Evolutionary conservation across 2,113 vertebrate species (phyloP).

Genomic region (Sisor rabdophorus): DNA sequence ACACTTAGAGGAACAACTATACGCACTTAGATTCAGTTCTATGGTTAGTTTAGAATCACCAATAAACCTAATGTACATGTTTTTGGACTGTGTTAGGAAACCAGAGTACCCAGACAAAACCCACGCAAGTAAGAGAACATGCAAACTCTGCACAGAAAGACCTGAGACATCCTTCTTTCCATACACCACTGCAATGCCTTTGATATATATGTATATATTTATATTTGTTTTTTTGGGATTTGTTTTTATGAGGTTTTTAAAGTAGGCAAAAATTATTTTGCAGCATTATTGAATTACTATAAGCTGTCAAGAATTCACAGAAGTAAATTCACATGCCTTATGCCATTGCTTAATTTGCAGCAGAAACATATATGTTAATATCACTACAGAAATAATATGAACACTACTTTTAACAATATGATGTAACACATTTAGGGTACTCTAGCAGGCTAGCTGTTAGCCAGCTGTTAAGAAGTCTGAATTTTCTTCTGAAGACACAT

Average conservation of each 20-base stretch:
- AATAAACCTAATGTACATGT: too few relatives aligned
- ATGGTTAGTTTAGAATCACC: too few relatives aligned
- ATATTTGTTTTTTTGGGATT: not conserved
- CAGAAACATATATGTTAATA: not conserved
- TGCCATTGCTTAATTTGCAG: not conserved
- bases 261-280: not conserved
- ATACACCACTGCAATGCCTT: too few relatives aligned
- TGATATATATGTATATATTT: too few relatives aligned
- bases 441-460: not conserved
- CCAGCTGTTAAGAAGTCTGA: not conserved
- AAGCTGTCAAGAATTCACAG: not conserved
- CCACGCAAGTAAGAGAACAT: too few relatives aligned
- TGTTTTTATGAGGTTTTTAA: not conserved
- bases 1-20: too few relatives aligned
- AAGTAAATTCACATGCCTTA: not conserved
- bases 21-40: too few relatives aligned
- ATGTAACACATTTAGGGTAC: not conserved
- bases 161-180: too few relatives aligned
- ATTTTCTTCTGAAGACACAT: not conserved
- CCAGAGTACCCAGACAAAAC: too few relatives aligned
- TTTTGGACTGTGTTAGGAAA: too few relatives aligned
- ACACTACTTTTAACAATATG: not conserved
- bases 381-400: not conserved
- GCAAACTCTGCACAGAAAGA: too few relatives aligned
- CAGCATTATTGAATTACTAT: not conserved